phyloP scores from a whole-genome alignment of 2,113 vertebrate species.

The Tragelaphus imberbis region DNA sequence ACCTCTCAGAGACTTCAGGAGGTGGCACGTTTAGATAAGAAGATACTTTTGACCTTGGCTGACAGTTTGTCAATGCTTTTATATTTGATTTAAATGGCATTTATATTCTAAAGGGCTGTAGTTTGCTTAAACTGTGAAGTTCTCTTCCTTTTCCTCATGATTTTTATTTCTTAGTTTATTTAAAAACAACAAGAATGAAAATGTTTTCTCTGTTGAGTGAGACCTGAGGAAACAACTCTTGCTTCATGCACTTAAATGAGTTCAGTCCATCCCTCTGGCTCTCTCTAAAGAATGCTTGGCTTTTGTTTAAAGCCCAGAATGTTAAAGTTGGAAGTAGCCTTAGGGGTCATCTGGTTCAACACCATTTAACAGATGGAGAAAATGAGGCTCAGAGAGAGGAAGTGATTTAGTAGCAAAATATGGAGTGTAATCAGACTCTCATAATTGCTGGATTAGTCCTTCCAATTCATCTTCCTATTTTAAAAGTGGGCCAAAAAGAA shows the following conservation, averaged over 20 bases:
- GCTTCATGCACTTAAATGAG: slow-evolving; percentile 14
- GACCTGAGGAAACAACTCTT: slow-evolving; percentile 27
- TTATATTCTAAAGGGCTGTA: slow-evolving; percentile 43
- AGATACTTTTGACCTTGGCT: slow-evolving; percentile 49
- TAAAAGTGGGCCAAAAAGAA: background rate
- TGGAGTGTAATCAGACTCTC: background rate
- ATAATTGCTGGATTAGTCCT: background rate
- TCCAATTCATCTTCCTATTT: background rate
- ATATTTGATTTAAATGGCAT: slow-evolving; percentile 46
- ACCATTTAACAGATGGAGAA: slow-evolving; percentile 40
- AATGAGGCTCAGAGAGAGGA: slow-evolving; percentile 19
- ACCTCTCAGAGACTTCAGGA: slow-evolving; percentile 36
- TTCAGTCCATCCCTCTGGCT: background rate
- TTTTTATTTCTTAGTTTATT: slow-evolving; percentile 46
- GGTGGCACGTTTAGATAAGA: slow-evolving; percentile 56
- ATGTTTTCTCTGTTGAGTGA: background rate
- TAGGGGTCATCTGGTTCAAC: background rate
- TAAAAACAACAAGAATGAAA: slow-evolving; percentile 47
- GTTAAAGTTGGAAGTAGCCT: background rate
- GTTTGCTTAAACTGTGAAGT: slow-evolving; percentile 40
- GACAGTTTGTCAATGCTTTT: slow-evolving; percentile 41
- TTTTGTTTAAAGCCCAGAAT: slow-evolving; percentile 15
- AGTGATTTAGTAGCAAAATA: slow-evolving; percentile 6
- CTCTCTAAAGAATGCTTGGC: background rate
- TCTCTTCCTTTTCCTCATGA: background rate